Evolutionary conservation across 1,140 invertebrate species (phyloP).

Genomic region (Saccostrea echinata): DNA sequence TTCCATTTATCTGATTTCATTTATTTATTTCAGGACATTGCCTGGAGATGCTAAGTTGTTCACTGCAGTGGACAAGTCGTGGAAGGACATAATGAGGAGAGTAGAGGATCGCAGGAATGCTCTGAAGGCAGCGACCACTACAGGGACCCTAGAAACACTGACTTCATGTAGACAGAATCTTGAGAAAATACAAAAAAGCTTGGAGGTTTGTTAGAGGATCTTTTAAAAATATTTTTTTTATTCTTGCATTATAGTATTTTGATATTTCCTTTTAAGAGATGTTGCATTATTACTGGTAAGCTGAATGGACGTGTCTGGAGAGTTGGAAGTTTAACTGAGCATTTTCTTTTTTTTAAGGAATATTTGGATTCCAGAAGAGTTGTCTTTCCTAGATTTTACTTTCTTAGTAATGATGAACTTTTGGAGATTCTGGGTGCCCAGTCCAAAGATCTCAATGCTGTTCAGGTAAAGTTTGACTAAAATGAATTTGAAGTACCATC

Average conservation of each 20-base stretch:
- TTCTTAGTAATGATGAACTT: conserved; percentile 79
- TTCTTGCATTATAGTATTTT: too few relatives aligned
- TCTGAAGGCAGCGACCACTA: conserved; percentile 76
- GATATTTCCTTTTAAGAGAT: too few relatives aligned
- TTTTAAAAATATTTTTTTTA: too few relatives aligned
- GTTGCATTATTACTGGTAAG: too few relatives aligned
- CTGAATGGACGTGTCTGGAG: too few relatives aligned
- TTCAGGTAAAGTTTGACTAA: conserved; percentile 78
- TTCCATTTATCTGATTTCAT: not conserved
- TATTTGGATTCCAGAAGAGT: conserved; percentile 79
- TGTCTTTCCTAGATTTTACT: conserved; percentile 79
- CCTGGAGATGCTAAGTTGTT: conserved; percentile 91
- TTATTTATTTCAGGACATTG: conserved; percentile 83
- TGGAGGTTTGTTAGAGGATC: conserved; percentile 69
- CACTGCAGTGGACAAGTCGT: conserved; percentile 89
- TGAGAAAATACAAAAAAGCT: conserved; percentile 79
- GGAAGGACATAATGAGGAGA: conserved; percentile 89
- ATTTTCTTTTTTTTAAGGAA: conserved; percentile 68
- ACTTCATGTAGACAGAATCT: conserved; percentile 74
- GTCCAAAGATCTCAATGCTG: conserved; percentile 90
- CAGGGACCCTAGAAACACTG: conserved; percentile 78
- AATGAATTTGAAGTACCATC: not conserved
- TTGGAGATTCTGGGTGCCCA: conserved; percentile 80
- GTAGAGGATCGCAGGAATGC: conserved; percentile 79
- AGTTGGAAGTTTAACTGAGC: too few relatives aligned